Base-by-base conservation (phyloP, 2,888 invertebrate species). In the Sthenelais limicola region DNA sequence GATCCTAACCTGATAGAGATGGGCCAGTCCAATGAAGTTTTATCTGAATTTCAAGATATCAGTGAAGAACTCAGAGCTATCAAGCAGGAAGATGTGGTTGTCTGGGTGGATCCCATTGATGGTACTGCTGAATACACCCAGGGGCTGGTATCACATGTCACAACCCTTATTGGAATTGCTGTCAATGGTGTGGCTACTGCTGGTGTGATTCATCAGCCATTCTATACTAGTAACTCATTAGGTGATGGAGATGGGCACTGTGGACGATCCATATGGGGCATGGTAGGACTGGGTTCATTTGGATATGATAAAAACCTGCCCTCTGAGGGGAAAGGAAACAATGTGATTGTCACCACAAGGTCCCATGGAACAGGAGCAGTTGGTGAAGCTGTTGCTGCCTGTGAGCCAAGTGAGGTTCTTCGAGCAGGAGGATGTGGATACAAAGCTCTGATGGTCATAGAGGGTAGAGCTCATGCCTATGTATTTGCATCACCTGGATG, bases 131-230 rank as follows among this genome's bases (percentile, higher is more conserved):
- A 99, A 89, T 99, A 96, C 84, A 95, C 98, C n/a, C 94, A 97
- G 84, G 88, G 98, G 32, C 91, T 96, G 76, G 90, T 99, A 68
- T 97, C 98, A 82, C 98, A 98, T 90, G 99, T 99, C 7, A 99
- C 99, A 0, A 97, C 99, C 49, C 90, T 99, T 76, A 95, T 99
- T 83, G 99, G 99, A 9, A 92, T 99, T 77, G 94, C 98, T 12
- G 92, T 97, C 0, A 92, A 93, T 74, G 93, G 95, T 77, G 91
- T 91, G 80, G 93, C 98, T 1, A 91, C 98, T 15, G 98, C 93
- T n/a, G 98, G 98, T 51, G 93, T 99, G 0, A 97, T 99, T 79
- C 96, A 98, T 89, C 99, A 99, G 87, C 99, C 99, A 0, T 99
- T 94, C 88, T 96, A 92, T 85, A n/a, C n/a, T n/a, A n/a, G n/a